Evolutionary conservation across 2,113 vertebrate species (phyloP).

Genomic region (Oryzias javanicus): DNA sequence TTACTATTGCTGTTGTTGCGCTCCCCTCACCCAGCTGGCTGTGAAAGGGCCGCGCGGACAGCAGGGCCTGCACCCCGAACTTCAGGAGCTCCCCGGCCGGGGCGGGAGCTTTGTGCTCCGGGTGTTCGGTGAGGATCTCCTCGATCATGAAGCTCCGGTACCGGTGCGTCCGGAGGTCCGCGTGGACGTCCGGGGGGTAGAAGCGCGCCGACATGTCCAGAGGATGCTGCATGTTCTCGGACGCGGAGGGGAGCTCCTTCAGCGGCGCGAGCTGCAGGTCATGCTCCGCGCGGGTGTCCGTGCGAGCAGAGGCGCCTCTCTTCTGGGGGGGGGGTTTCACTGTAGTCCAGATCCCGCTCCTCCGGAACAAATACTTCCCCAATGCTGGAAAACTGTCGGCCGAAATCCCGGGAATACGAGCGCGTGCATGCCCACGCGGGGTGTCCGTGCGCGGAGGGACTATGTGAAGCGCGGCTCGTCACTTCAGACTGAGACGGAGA

Average conservation of each 20-base stretch:
- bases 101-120: constrained; percentile 83
- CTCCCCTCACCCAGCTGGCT: constrained; percentile 86
- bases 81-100: constrained; percentile 90
- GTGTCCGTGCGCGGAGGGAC: not conserved
- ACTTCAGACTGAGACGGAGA: no score
- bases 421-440: constrained; percentile 32
- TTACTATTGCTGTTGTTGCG: no score
- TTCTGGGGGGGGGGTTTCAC: constrained; percentile 6
- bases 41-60: constrained; percentile 90
- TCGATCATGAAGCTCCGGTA: constrained; percentile 99
- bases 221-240: constrained; percentile 84
- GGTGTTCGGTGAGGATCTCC: constrained; percentile 93
- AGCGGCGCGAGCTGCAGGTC: constrained; percentile 34
- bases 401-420: constrained; percentile 1
- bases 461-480: no score
- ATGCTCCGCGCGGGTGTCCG: constrained; percentile 33
- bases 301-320: not conserved
- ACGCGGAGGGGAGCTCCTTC: constrained; percentile 29
- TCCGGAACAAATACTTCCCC: not conserved
- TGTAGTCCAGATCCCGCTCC: not conserved
- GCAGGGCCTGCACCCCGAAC: constrained; percentile 92
- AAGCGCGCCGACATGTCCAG: constrained; percentile 87
- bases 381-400: not conserved
- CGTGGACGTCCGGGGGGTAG: constrained; percentile 83
- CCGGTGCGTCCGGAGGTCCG: constrained; percentile 91